Percentiles rank a stretch among this genome's conserved stretches.
These are phyloP conservation scores for Tachuris rubrigastra DNA, from an alignment of 2,113 vertebrate species.

Conservation along the genomic window DNA sequence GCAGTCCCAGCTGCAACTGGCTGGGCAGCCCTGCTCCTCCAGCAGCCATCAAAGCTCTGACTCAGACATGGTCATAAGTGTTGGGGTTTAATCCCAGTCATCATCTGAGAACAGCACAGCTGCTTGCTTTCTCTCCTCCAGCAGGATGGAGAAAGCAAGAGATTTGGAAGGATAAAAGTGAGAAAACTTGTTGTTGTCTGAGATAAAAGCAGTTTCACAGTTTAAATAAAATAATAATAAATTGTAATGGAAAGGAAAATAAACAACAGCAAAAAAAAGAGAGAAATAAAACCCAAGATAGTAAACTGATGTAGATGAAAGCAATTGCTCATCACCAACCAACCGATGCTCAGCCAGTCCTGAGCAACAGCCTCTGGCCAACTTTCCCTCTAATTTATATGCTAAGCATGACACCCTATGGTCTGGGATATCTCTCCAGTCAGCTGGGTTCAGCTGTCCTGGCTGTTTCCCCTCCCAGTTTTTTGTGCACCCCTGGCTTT, in stretches of 20 bases:
- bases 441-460: background rate
- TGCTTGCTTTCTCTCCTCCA: background rate
- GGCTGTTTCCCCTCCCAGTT: background rate
- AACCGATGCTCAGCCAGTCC: accelerated
- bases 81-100: background rate
- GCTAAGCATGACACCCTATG: background rate
- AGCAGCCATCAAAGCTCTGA: background rate
- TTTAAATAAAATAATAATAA: background rate
- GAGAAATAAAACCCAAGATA: background rate
- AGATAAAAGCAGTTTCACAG: background rate
- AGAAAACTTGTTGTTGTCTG: background rate
- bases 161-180: background rate
- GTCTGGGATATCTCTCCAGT: background rate
- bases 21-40: background rate
- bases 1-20: background rate
- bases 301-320: background rate
- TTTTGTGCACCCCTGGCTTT: background rate
- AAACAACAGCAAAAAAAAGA: background rate
- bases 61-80: background rate
- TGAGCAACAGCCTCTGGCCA: background rate
- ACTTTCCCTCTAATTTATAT: background rate
- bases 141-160: background rate
- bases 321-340: background rate
- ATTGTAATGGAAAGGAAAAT: background rate
- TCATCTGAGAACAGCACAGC: background rate